Percentiles rank a stretch among this genome's conserved stretches.
Conservation (phyloP, 2,113 vertebrate genomes). For the Saguinus imperator region DNA sequence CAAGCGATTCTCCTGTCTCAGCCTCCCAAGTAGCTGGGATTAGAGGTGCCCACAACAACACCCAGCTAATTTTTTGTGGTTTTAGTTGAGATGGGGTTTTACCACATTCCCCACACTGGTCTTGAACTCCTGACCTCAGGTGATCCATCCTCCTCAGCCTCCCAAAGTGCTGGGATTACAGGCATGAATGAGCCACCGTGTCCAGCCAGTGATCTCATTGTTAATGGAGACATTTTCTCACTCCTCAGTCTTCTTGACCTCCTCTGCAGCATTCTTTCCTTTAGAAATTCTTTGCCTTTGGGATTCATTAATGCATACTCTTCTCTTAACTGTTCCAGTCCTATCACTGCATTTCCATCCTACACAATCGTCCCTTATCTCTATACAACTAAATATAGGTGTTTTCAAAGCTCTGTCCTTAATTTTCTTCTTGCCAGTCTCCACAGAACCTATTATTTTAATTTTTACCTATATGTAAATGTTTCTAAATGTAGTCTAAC, state of each 20-base stretch:
- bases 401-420: background rate
- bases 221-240: background rate
- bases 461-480: background rate
- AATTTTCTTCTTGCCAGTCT: background rate
- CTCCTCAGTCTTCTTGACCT: background rate
- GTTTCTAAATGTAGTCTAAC: background rate
- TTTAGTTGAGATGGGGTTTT: too few relatives aligned
- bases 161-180: too few relatives aligned
- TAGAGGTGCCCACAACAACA: too few relatives aligned
- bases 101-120: too few relatives aligned
- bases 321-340: background rate
- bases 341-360: background rate
- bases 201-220: background rate
- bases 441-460: background rate
- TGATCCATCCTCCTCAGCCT: too few relatives aligned
- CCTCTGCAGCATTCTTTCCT: background rate
- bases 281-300: background rate
- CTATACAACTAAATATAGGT: background rate
- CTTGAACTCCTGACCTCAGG: too few relatives aligned
- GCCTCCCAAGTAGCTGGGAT: too few relatives aligned
- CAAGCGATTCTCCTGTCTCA: too few relatives aligned
- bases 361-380: background rate
- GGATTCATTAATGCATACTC: background rate
- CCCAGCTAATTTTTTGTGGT: too few relatives aligned
- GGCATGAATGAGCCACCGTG: too few relatives aligned